These are phyloP conservation scores for Amiota mariae DNA, from an alignment of 2,888 invertebrate genomes.

Conservation along the genomic window DNA sequence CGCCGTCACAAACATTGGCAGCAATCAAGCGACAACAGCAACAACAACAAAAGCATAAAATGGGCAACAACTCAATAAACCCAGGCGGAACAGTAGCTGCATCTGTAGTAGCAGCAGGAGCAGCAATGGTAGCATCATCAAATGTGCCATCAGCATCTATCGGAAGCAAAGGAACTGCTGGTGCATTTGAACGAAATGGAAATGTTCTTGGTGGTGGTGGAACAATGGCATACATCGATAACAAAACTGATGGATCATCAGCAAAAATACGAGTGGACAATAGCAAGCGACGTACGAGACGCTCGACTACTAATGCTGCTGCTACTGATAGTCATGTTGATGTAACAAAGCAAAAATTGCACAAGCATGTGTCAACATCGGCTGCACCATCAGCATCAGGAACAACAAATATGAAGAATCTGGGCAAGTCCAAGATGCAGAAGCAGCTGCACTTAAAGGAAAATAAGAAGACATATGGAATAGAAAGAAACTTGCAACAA, in stretches of 20 bases:
- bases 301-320: slow-evolving; percentile 39
- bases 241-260: slow-evolving; percentile 69
- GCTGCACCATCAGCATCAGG: slow-evolving; percentile 34
- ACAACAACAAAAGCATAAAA: slow-evolving; percentile 42
- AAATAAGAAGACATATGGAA: background rate
- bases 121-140: slow-evolving; percentile 38
- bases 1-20: slow-evolving; percentile 71
- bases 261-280: slow-evolving; percentile 43
- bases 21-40: slow-evolving; percentile 64
- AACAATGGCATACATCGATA: slow-evolving; percentile 62
- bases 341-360: slow-evolving; percentile 30
- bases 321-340: slow-evolving; percentile 26
- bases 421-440: background rate
- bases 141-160: slow-evolving; percentile 33
- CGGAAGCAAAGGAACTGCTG: background rate
- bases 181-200: background rate
- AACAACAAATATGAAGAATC: slow-evolving; percentile 42
- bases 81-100: slow-evolving; percentile 16
- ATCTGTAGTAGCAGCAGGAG: slow-evolving; percentile 40
- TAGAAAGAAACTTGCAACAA: background rate
- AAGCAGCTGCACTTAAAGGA: slow-evolving; percentile 1
- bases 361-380: slow-evolving; percentile 33
- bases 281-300: slow-evolving; percentile 55
- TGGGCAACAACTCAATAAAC: slow-evolving; percentile 7
- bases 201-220: slow-evolving; percentile 21